Evolutionary conservation across 2,888 invertebrate genomes (phyloP).

Genomic region (Apeira syringaria): DNA sequence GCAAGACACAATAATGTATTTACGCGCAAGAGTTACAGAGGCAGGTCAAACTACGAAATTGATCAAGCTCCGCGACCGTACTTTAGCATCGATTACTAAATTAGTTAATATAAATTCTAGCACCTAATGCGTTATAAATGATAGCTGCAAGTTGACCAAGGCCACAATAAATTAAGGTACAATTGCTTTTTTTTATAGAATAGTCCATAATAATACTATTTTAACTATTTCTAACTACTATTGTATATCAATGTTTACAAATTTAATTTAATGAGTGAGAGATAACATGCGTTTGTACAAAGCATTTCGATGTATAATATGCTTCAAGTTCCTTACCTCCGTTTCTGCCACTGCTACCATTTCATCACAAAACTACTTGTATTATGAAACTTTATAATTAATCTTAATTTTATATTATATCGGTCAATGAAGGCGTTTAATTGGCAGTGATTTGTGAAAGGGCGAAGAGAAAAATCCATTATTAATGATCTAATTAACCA

Average conservation of each 20-base stretch:
- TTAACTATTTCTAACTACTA: conserved; percentile 5
- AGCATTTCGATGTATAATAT: conserved; percentile 2
- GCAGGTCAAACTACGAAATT: no score
- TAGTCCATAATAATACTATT: no score
- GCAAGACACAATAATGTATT: no score
- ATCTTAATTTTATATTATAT: no score
- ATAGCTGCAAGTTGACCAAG: not conserved
- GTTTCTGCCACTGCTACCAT: conserved; percentile 6
- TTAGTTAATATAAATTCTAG: no score
- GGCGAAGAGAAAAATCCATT: no score
- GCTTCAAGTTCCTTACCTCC: not conserved
- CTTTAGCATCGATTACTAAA: conserved; percentile 11
- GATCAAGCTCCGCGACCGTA: no score
- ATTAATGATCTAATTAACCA: no score
- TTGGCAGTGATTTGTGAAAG: no score
- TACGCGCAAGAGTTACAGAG: no score
- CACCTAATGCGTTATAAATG: no score
- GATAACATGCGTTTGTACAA: conserved; percentile 8
- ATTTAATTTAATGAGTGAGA: not conserved
- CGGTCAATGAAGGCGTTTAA: no score
- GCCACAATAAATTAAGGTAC: not conserved
- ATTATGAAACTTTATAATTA: not conserved
- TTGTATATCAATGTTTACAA: conserved; percentile 5
- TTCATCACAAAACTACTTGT: conserved; percentile 1
- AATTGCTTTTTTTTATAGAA: not conserved